Base-by-base conservation (phyloP, 2,888 invertebrate genomes). In the Campoletis raptor region DNA sequence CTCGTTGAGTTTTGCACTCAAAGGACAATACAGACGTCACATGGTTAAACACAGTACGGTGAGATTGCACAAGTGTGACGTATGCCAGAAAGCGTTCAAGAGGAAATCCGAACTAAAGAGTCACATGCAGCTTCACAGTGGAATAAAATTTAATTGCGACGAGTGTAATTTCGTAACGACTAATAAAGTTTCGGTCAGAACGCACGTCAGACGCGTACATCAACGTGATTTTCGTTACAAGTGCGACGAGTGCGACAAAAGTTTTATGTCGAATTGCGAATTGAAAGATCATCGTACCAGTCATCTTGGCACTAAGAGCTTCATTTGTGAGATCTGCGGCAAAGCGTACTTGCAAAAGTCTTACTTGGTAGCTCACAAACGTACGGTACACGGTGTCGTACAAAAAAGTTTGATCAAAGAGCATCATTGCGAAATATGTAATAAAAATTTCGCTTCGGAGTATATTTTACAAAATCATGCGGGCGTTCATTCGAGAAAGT, bases 81-180 rank as follows among this genome's bases (percentile, higher is more conserved):
- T 93, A 0, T 93, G 93, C 52, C 89, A 90, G 2, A 93, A 90
- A 54, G 90, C 88, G 6, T 93, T 93, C 52, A 69, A 89, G 9
- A 90, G 90, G 42, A 90, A 92, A 54, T 83, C 82, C 10, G 85
- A 88, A 0, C 82, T 93, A 9, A 87, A 87, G 18, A 87, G 85
- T 2, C 93, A 94, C 81, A 70, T 90, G 88, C 90, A 88, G 72
- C 87, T 88, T 0, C 88, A 89, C 45, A 92, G 92, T 81, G 88
- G 90, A 0, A 66, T 89, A 2, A 77, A 76, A 45, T 85, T 70
- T 48, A 81, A 40, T 6, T 85, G 84, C 64, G 78, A 78, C 70
- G 84, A 85, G 64, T 88, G 80, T 42, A 83, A 87, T 36, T 85
- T 85, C 61, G 73, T 76, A 0, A 88, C 83, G 70, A 77, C 42